Base-by-base conservation (phyloP, 2,113 vertebrate genomes). In the Barnardius zonarius region DNA sequence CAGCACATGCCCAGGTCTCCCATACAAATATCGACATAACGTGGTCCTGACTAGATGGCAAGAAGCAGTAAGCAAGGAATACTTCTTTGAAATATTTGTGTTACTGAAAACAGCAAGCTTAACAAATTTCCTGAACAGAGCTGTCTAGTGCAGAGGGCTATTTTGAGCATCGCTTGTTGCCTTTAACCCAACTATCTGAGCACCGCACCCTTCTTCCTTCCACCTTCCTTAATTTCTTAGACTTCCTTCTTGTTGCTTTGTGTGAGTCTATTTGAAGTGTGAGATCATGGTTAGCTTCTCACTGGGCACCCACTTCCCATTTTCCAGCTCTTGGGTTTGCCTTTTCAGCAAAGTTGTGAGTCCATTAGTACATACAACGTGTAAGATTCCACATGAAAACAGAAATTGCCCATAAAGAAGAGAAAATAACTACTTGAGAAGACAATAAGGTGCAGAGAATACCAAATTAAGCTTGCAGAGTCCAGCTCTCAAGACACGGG, bases 191-290 rank as follows among this genome's bases (percentile, higher is more conserved):
- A 39, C 93, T 94, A 92, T 92, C 90, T 94, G 78, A 95, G 83
- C 86, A 91, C 96, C 43, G 93, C 93, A 95, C 95, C 73, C 78
- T 88, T 85, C 90, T 97, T 97, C 95, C 97, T 97, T 97, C 96
- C 96, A 96, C 94, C 91, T 97, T 97, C 95, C 95, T 96, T 95
- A 59, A 92, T 94, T 96, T 96, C 94, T 94, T 68, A 86, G 82
- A 94, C 96, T 97, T 97, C 96, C 96, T 96, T 93, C 94, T 95
- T 20, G 37, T 51, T 91, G 87, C 88, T 67, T 82, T 89, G 83
- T 8, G 25, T 43, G 83, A 35, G 44, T 15, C 93, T 96, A 70
- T 95, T 96, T 96, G 89, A 33, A 69, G 83, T 66, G 74, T 84
- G 91, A 82, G 92, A 69, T 80, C 33, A 2, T 77, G 52, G 44